Conservation (phyloP, 2,113 vertebrate genomes). For the Sebastes fasciatus region DNA sequence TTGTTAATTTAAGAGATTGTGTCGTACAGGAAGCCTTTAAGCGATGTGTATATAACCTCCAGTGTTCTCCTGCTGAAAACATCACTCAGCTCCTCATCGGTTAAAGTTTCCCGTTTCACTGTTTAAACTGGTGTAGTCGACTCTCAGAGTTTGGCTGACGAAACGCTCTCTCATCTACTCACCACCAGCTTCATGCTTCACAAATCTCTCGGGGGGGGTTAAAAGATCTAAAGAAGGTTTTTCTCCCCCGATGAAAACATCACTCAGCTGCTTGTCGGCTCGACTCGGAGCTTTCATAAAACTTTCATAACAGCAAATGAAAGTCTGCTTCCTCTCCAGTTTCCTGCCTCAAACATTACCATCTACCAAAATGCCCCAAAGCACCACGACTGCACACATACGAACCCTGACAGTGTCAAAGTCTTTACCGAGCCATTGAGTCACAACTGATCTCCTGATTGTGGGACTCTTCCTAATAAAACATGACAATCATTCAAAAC, state of each 20-base stretch:
- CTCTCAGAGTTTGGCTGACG: too few relatives aligned
- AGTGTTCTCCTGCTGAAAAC: conserved; percentile 8
- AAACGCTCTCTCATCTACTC: not conserved
- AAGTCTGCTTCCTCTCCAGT: not conserved
- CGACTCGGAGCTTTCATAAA: conserved; percentile 32
- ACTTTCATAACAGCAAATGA: conserved; percentile 23
- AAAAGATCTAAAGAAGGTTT: conserved; percentile 19
- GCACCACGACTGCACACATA: not conserved
- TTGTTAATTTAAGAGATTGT: too few relatives aligned
- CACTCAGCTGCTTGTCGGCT: conserved; percentile 20
- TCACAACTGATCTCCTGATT: not conserved
- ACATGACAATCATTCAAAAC: too few relatives aligned
- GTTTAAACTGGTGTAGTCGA: too few relatives aligned
- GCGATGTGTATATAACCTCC: too few relatives aligned
- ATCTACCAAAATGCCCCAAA: not conserved
- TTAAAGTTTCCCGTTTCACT: too few relatives aligned
- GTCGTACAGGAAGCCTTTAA: too few relatives aligned
- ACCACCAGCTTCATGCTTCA: not conserved
- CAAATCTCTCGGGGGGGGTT: not conserved
- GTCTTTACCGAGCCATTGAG: not conserved
- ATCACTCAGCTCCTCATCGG: conserved; percentile 16
- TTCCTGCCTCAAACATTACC: conserved; percentile 18
- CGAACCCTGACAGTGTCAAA: not conserved
- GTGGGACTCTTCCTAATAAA: not conserved
- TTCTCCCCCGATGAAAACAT: conserved; percentile 42